Percentiles rank a stretch among this genome's conserved stretches.
Evolutionary conservation across 2,888 invertebrate species (phyloP).

Genomic region (Lasiommata megera): DNA sequence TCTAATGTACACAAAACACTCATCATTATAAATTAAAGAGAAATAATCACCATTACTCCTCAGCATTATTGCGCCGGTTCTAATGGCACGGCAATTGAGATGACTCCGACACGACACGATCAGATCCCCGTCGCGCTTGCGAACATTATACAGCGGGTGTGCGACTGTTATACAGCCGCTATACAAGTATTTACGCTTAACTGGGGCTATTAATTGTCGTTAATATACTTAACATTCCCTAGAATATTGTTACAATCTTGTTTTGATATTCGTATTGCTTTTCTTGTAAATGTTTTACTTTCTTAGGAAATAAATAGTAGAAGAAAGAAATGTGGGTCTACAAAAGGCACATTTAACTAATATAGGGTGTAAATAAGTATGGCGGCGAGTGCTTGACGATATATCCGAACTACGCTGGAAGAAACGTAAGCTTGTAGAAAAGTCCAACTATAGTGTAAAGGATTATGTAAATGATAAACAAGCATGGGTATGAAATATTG

Average conservation of each 20-base stretch:
- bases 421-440: too few species aligned
- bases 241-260: neutral
- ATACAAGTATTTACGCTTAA: slow-evolving; percentile 3
- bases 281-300: too few species aligned
- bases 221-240: neutral
- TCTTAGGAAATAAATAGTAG: too few species aligned
- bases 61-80: neutral
- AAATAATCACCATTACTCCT: neutral
- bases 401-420: too few species aligned
- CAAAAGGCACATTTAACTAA: too few species aligned
- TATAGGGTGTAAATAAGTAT: too few species aligned
- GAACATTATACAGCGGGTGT: neutral
- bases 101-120: slow-evolving; percentile 10
- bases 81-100: neutral
- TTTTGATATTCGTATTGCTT: neutral
- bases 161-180: neutral
- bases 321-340: too few species aligned
- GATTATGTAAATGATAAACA: too few species aligned
- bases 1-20: too few species aligned
- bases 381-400: too few species aligned
- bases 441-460: too few species aligned
- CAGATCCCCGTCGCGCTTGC: slow-evolving; percentile 2
- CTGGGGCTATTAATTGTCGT: neutral
- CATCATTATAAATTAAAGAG: neutral
- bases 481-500: too few species aligned